Base-by-base conservation (phyloP, 1,140 invertebrate genomes). In the Danaus melanippus region DNA sequence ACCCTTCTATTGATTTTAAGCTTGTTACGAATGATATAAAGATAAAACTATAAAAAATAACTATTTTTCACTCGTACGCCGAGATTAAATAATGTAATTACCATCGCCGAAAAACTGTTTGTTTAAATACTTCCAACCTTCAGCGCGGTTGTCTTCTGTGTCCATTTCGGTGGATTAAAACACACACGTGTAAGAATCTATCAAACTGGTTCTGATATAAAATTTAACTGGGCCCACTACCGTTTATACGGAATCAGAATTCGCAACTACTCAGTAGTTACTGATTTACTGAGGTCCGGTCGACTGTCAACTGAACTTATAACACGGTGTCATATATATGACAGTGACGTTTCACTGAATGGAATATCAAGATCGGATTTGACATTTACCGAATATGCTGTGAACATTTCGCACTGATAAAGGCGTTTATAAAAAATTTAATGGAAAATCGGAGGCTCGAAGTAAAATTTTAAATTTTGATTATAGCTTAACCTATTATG, bases 111-210 rank as follows among this genome's bases (percentile, higher is more conserved):
- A 88, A 69, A 80, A 87, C 58, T 88, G 86, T 65, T 87, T 86
- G 55, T 86, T 87, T 62, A 88, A 73, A 70, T 86, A 88, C 65
- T 88, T 88, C 87, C 86, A 88, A 53, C 87, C 87, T 58, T 88
- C 84, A n/a, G 74, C 84, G 12, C 84, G 79, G 10, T 82, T 84
- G 41, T 83, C 79, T 42, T 83, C 83, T 8, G 66, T 53, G 53
- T 77, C 74, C 79, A 86, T 84, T 42, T 57, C 67, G 51, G 45
- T 44, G 32, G 17, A 40, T 49, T 32, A 53, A 52, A 10, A 10
- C 44, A 46, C 48, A 56, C 57, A 58, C 46, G 46, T 55, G 49
- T 46, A 52, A 52, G 42, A 43, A 60, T 43, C 39, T 42, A 39
- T 43, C 17, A 17, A 32, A 56, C 53, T 50, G 52, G 48, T 56